Base-by-base conservation (phyloP, 2,888 invertebrate species). In the Plemyria rubiginata region DNA sequence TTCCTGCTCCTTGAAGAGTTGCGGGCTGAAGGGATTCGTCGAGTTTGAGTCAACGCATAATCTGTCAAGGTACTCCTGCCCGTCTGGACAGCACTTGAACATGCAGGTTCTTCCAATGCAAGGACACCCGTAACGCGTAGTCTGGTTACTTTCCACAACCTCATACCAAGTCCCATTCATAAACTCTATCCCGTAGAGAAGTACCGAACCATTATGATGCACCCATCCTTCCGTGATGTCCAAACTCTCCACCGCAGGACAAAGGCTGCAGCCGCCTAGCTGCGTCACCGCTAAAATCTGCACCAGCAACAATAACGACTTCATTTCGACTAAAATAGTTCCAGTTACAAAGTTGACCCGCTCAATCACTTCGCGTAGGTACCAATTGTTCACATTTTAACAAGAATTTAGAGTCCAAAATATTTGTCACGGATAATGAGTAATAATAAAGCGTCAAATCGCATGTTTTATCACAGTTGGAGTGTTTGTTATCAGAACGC, bases 21-120 rank as follows among this genome's bases (percentile, higher is more conserved):
- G 75, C 0, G 92, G 92, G 55, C 71, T 87, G 67, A 92, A 92
- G 0, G 87, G 84, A 41, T 84, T 79, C 29, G 65, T 61, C 11
- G 75, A 58, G n/a, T 77, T 72, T 0, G 81, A 79, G 36, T 77
- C 73, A 6, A 57, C 61, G 55, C 92, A 92, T 0, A 72, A 66
- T 40, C 71, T 72, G 49, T 80, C 79, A 9, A 77, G 61, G 53
- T 74, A 84, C 56, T 79, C 80, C 62, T 83, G 76, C 0, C 79
- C 80, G 0, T 55, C 63, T 0, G 67, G 73, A 54, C 92, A 92
- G 60, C 92, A 92, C 69, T 88, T 87, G 81, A 87, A 88, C 28
- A 92, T 46, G 65, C 92, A 92, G 8, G 71, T 66, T 6, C 87
- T 78, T 1, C 77, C 82, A 9, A 89, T 81, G 62, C 92, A 92